Evolutionary conservation across 1,140 invertebrate genomes (phyloP), one percentile per base, ranked within the genome.

Genomic region (Bombus affinis): DNA sequence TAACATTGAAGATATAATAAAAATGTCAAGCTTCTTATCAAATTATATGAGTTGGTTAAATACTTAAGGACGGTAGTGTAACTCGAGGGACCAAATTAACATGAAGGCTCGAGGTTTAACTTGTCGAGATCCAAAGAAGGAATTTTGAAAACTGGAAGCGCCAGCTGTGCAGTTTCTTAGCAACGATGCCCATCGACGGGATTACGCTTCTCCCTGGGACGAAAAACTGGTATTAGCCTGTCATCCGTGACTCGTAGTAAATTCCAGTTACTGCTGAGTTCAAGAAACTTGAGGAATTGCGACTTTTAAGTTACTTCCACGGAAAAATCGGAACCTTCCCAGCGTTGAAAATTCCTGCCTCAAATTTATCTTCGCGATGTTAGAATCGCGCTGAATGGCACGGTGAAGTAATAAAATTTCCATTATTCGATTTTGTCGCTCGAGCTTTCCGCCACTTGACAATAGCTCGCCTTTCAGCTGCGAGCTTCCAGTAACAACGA

Each of bases 181-280:
- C 28, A 53, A 71, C 44, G 59, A 62, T 74, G 68, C 71, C 65
- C 74, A 57, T 77, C 66, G 59, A 39, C 25, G 35, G 74, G 77
- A 90, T 90, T 90, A 87, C n/a, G 47, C 87, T 81, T 37, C 66
- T 62, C 28, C 18, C n/a, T 37, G 75, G 32, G 47, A 68, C 35
- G 81, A 89, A 44, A 72, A 39, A 81, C 59, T 74, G 65, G 88
- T 85, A 90, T 90, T 90, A 89, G 86, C 70, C 72, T 78, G 74
- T 70, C 74, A 76, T 28, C 74, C 84, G 53, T 84, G 75, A 80
- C 86, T 90, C 59, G 37, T 65, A 79, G 71, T 84, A 84, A 81
- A 87, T 89, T 84, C 62, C 65, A 65, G 77, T 68, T 89, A 59
- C 68, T 71, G 87, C 80, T 77, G 84, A 87, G 77, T 86, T 89